Percentiles rank a stretch among this genome's conserved stretches.
phyloP scores from a whole-genome alignment of 2,888 invertebrate species.

The Macaria notata region DNA sequence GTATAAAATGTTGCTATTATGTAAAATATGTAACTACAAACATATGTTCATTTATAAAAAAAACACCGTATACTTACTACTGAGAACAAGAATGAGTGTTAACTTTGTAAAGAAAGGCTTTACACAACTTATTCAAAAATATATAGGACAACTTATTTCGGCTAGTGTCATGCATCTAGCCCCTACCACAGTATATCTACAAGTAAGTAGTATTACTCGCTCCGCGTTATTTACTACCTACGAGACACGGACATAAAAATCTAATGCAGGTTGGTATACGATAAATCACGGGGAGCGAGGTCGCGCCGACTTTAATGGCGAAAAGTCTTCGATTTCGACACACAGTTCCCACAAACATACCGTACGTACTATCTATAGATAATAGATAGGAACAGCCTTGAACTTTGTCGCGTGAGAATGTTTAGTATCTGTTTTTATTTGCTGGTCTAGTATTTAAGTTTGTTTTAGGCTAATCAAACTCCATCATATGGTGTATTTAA shows the following conservation, averaged over 20 bases:
- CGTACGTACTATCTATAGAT: conserved; percentile 27
- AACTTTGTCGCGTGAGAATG: conserved; percentile 12
- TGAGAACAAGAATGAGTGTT: too few species aligned
- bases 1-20: too few species aligned
- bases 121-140: too few species aligned
- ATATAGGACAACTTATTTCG: too few species aligned
- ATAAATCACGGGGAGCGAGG: conserved; percentile 34
- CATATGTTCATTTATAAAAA: too few species aligned
- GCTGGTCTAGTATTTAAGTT: background rate
- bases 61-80: too few species aligned
- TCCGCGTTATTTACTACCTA: conserved; percentile 68
- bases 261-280: conserved; percentile 53
- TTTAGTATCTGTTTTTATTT: background rate
- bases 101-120: too few species aligned
- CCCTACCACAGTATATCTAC: conserved; percentile 7
- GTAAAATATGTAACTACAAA: too few species aligned
- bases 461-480: too few species aligned
- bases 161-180: too few species aligned
- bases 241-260: conserved; percentile 71
- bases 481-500: too few species aligned
- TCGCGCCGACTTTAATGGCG: conserved; percentile 56
- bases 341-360: conserved; percentile 56
- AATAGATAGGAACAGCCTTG: conserved; percentile 35
- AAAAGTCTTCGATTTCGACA: conserved; percentile 67
- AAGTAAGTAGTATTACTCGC: conserved; percentile 38